Conservation (phyloP, 2,888 invertebrate genomes). For the Thera britannica region DNA sequence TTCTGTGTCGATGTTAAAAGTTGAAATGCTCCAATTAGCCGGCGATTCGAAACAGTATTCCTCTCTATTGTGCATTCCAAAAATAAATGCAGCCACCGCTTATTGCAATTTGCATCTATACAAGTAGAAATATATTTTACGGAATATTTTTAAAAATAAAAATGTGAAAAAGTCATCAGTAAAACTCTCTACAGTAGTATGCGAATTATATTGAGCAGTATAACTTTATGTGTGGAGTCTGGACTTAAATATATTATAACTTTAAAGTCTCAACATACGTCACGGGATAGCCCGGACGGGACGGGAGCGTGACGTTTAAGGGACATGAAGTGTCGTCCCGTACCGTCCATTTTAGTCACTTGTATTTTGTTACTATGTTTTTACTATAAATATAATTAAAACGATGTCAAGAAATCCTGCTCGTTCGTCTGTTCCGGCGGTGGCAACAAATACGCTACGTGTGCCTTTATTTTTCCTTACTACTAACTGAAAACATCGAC, state of each 20-base stretch:
- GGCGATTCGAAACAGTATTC: slow-evolving; percentile 9
- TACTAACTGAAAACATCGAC: too few species aligned
- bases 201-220: neutral
- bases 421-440: too few species aligned
- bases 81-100: slow-evolving; percentile 10
- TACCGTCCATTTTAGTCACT: too few species aligned
- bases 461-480: too few species aligned
- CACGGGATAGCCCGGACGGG: too few species aligned
- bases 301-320: too few species aligned
- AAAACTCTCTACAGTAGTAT: neutral
- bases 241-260: neutral
- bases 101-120: slow-evolving; percentile 12
- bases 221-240: neutral
- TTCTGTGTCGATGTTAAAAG: neutral
- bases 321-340: too few species aligned
- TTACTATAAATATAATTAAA: too few species aligned
- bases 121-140: slow-evolving; percentile 11
- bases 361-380: too few species aligned
- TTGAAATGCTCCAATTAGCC: slow-evolving; percentile 13
- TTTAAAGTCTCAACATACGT: too few species aligned
- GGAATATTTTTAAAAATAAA: slow-evolving; percentile 5
- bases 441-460: too few species aligned
- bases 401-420: too few species aligned
- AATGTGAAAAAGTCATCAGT: slow-evolving; percentile 6
- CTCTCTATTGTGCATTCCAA: slow-evolving; percentile 2